phyloP scores from a whole-genome alignment of 2,888 invertebrate species.

The Athetis lepigone region DNA sequence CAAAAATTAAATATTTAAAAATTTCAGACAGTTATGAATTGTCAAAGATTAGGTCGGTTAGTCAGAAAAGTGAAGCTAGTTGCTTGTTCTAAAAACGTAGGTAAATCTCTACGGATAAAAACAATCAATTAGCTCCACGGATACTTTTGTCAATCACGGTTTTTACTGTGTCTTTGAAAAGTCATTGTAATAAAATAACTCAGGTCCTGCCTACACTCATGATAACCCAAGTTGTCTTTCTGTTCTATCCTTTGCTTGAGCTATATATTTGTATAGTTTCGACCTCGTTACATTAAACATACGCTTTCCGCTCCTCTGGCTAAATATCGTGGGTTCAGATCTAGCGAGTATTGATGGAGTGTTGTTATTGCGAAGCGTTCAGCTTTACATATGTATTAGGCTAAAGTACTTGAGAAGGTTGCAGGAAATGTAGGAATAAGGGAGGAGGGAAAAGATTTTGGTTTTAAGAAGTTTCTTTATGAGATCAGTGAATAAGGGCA shows the following conservation, averaged over 20 bases:
- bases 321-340: conserved; percentile 60
- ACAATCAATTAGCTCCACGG: no score
- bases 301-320: conserved; percentile 57
- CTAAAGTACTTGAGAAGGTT: conserved; percentile 22
- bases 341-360: conserved; percentile 50
- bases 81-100: no score
- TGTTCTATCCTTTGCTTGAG: background rate
- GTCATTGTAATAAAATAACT: no score
- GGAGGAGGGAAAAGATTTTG: background rate
- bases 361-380: conserved; percentile 49
- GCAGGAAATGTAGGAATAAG: conserved; percentile 25
- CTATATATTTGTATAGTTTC: conserved; percentile 39
- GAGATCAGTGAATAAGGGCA: background rate
- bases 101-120: no score
- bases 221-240: conserved; percentile 16
- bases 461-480: background rate
- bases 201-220: no score
- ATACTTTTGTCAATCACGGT: no score
- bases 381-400: conserved; percentile 50
- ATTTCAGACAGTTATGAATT: no score
- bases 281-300: conserved; percentile 65
- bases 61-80: no score
- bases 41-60: no score
- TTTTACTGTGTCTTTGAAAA: no score
- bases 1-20: no score